Base-by-base conservation (phyloP, 2,797 vertebrate species). In the Channa striata region DNA sequence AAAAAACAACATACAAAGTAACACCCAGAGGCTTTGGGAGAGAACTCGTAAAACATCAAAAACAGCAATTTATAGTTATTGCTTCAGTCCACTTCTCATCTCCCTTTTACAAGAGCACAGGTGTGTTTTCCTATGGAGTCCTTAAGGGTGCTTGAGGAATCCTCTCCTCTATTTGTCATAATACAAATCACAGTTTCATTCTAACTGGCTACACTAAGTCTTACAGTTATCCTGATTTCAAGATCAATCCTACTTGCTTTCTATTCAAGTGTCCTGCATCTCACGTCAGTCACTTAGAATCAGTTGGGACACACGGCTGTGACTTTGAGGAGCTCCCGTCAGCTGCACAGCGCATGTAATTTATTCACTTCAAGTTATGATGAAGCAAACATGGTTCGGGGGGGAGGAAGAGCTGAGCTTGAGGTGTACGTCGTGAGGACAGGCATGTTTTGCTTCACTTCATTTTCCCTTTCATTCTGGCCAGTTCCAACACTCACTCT, bases 41-140 rank as follows among this genome's bases (percentile, higher is more conserved):
- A 90, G 80, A 90, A 80, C 59, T 56, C 77, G 74, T 81, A 84
- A 89, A 91, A 91, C 85, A 74, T 78, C 74, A 82, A 74, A 87
- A 89, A 83, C 72, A 84, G 92, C 88, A 92, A 89, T 86, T 72
- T 20, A 53, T 42, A 75, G 68, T 93, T 94, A 94, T 93, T 94
- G 94, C 93, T 90, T 90, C 79, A 83, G 89, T 93, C 86, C 77
- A 71, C 90, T 83, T 83, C 77, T 89, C 73, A 40, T 80, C 76
- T 87, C 84, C 84, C 80, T 58, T 79, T 79, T 67, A 64, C 63
- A 82, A 66, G 91, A 89, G 78, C 78, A 83, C 78, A 72, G 77
- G 72, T 85, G 84, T 87, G 52, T 83, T 74, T 82, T 77, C 70
- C 71, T 81, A 78, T 42, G 2, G 71, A 70, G 77, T 82, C 81